Base-by-base conservation (phyloP, 64 coral and sea anemone species). In the Dendronephthya gigantea region DNA sequence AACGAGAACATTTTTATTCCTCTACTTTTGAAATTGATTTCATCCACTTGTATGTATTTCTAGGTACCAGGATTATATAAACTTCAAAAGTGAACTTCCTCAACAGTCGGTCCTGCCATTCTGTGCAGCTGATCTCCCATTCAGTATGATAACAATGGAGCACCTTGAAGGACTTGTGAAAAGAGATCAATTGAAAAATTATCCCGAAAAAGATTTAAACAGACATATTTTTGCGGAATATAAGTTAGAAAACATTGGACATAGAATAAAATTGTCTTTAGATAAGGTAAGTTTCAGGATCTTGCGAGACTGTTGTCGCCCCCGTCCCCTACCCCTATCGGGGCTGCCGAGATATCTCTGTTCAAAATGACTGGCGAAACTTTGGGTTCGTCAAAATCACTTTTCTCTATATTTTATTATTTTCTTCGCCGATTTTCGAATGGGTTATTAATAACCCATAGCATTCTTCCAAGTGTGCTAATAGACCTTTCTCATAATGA, bases 131-230 rank as follows among this genome's bases (percentile, higher is more conserved):
- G 36, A 34, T 0, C 29, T 79, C 19, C 72, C 72, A 15, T 79
- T 79, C 72, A 79, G 72, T 35, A 79, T 79, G 72, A 79, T 79
- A 14, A 79, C 72, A 9, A 79, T 79, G 72, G 72, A 79, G 32
- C 72, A 79, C 36, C 32, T 79, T 7, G 72, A 79, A 33, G 72
- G 72, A 79, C 36, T 79, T 14, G 36, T 36, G 1, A 79, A 17
- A 33, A 79, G 72, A 79, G 72, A 79, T 79, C 72, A 79, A 39
- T 79, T 79, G 0, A 79, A 79, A 9, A 79, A 79, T 79, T 79
- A 79, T 79, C 28, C 72, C 15, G 72, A 79, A 79, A 79, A 35
- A 15, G 72, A 79, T 39, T 79, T 79, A 34, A 79, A 79, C 2
- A 79, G 36, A 39, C 36, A 79, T 34, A 35, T 79, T 79, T 79